A percentile compares a stretch with the other conserved stretches of the same genome.
These are phyloP conservation scores for Egretta garzetta DNA, from an alignment of 2,113 vertebrate genomes.

Conservation along the genomic window DNA sequence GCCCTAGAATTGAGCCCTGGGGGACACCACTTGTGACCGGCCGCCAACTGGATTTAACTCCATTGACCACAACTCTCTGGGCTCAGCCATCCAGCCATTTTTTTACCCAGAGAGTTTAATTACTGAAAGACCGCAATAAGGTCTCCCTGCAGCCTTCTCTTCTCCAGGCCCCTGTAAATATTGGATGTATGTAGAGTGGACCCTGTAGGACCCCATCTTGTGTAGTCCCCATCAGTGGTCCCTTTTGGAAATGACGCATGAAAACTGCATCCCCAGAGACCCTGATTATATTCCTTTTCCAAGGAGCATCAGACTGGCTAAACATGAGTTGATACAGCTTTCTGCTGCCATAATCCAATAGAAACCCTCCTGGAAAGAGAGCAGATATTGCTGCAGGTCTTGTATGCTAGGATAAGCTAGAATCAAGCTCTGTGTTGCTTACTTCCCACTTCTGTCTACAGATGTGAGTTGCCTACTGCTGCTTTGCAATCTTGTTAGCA, in stretches of 20 bases:
- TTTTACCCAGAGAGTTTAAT: no score
- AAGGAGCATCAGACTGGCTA: neutral
- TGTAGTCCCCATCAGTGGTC: neutral
- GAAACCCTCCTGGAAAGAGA: neutral
- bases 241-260: neutral
- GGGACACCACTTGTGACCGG: no score
- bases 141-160: no score
- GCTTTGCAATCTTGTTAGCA: neutral
- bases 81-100: no score
- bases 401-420: neutral
- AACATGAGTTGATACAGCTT: neutral
- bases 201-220: neutral
- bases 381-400: fast-evolving
- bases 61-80: no score
- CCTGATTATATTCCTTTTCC: neutral
- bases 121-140: no score
- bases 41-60: no score
- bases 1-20: no score
- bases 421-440: neutral
- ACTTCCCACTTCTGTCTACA: neutral
- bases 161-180: neutral
- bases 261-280: neutral
- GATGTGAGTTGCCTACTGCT: neutral
- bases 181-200: neutral
- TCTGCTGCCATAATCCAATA: neutral